phyloP scores from a whole-genome alignment of 2,113 vertebrate genomes.

The Eulacestoma nigropectus region DNA sequence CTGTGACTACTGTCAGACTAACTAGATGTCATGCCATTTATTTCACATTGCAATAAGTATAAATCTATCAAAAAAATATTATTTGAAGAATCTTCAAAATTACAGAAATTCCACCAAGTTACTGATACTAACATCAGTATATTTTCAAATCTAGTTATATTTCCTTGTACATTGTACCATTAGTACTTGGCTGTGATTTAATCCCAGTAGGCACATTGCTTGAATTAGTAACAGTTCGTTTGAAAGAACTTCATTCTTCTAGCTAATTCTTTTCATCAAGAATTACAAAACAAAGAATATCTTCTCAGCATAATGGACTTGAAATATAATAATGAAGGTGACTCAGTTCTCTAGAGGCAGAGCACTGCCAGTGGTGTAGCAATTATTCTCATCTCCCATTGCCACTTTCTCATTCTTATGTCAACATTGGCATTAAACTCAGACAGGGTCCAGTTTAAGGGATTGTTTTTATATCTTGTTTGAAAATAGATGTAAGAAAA shows the following conservation, averaged over 20 bases:
- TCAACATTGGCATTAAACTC: neutral
- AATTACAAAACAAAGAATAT: neutral
- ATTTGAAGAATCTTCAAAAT: neutral
- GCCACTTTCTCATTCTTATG: neutral
- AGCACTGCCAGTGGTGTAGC: neutral
- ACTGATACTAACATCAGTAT: neutral
- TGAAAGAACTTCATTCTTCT: neutral
- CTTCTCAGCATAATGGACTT: neutral
- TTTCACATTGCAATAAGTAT: neutral
- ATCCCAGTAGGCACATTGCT: neutral
- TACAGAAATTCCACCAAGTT: neutral
- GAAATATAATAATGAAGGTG: neutral
- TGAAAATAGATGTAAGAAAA: neutral
- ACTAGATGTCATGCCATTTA: neutral
- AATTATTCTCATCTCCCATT: neutral
- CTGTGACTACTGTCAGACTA: neutral
- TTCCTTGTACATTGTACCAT: neutral
- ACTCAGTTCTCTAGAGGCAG: neutral
- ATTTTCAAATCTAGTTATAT: neutral
- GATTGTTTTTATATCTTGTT: neutral
- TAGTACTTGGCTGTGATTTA: neutral
- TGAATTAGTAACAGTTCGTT: neutral
- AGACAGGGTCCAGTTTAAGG: neutral
- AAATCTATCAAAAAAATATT: neutral
- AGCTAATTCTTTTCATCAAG: neutral